These are phyloP conservation scores for Dicyrtomina minuta DNA, from an alignment of 2,888 invertebrate species.

Conservation along the genomic window DNA sequence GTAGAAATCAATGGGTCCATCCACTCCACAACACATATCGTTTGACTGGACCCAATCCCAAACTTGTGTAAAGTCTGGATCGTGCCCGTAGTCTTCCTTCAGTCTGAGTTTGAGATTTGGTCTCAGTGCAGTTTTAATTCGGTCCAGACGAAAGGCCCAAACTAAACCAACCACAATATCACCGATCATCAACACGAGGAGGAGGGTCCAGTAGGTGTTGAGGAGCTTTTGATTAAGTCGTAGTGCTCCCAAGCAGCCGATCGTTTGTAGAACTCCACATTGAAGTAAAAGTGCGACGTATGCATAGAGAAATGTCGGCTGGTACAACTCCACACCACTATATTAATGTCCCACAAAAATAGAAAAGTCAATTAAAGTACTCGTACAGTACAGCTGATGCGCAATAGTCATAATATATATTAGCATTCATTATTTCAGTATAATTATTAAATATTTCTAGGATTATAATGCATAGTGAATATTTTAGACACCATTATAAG, in stretches of 20 bases:
- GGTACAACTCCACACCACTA: conserved; percentile 62
- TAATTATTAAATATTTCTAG: too few species aligned
- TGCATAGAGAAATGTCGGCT: conserved; percentile 81
- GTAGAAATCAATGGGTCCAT: conserved; percentile 61
- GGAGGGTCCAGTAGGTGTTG: conserved; percentile 79
- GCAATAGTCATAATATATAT: too few species aligned
- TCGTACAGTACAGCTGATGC: too few species aligned
- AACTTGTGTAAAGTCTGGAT: conserved; percentile 66
- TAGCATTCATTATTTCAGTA: too few species aligned
- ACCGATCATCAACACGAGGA: conserved; percentile 76
- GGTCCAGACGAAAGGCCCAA: conserved; percentile 79
- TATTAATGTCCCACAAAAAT: neutral
- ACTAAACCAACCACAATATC: conserved; percentile 81
- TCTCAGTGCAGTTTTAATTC: conserved; percentile 71
- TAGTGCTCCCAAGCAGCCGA: conserved; percentile 74
- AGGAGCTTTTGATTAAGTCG: conserved; percentile 77
- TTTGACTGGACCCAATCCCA: conserved; percentile 55
- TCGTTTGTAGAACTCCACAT: conserved; percentile 64
- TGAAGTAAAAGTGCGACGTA: conserved; percentile 78
- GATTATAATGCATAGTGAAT: too few species aligned
- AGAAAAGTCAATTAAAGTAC: conserved; percentile 1
- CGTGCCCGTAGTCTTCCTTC: conserved; percentile 70
- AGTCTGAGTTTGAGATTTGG: conserved; percentile 65
- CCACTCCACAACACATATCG: conserved; percentile 72
- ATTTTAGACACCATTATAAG: too few species aligned